These are phyloP conservation scores for Phasianus colchicus DNA, from an alignment of 2,113 vertebrate species.

Conservation along the genomic window DNA sequence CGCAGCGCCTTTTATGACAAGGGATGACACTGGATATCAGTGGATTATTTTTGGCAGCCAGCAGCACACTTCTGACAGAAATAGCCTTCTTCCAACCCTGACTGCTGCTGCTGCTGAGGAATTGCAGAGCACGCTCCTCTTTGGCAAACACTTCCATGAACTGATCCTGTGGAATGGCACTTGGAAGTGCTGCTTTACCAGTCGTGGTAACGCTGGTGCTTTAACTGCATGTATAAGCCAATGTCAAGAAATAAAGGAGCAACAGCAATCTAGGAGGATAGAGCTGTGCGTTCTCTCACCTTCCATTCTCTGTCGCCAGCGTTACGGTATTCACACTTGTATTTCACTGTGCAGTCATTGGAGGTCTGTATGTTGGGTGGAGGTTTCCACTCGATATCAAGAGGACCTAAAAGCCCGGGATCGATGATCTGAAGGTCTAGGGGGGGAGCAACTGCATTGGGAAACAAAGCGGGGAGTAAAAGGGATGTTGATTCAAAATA, in stretches of 20 bases:
- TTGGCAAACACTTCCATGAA: background rate
- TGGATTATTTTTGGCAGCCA: background rate
- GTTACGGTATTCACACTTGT: slow-evolving; percentile 82
- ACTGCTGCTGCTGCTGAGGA: background rate
- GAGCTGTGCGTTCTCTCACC: slow-evolving; percentile 67
- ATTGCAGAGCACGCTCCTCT: background rate
- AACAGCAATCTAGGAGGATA: background rate
- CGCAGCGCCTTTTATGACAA: background rate
- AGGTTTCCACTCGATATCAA: slow-evolving; percentile 83
- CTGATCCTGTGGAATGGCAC: background rate
- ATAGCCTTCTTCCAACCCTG: background rate
- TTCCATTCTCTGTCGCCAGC: slow-evolving; percentile 77
- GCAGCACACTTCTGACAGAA: background rate
- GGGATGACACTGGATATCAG: background rate
- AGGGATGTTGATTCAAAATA: rapidly evolving
- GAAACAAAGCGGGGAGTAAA: background rate
- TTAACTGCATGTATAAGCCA: background rate
- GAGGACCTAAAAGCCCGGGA: slow-evolving; percentile 83
- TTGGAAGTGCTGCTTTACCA: background rate
- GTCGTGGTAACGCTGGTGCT: background rate
- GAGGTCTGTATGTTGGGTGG: slow-evolving; percentile 56
- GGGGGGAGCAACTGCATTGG: slow-evolving; percentile 84
- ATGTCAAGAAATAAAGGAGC: background rate
- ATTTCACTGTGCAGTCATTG: slow-evolving; percentile 75
- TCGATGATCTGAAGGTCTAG: slow-evolving; percentile 81